A percentile compares a stretch with the other conserved stretches of the same genome.
These are phyloP conservation scores for Eupithecia subfuscata DNA, from an alignment of 2,888 invertebrate genomes.

Conservation along the genomic window DNA sequence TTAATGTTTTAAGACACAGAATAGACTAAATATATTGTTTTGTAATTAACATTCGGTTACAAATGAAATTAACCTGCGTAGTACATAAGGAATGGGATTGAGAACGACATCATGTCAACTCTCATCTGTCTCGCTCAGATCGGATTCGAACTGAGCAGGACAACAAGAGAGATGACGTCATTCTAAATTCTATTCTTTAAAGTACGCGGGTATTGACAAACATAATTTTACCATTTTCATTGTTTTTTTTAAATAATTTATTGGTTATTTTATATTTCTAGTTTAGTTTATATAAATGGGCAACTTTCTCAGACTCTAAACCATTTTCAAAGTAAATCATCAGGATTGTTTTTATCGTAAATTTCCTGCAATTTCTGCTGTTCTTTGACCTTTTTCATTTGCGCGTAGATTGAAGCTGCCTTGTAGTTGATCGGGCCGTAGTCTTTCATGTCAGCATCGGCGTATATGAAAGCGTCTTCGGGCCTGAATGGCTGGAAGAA, in stretches of 20 bases:
- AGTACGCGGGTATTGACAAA: no score
- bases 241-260: neutral
- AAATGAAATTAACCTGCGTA: neutral
- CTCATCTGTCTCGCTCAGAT: no score
- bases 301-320: neutral
- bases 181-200: no score
- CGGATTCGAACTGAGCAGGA: no score
- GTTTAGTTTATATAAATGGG: neutral
- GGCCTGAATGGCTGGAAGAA: conserved; percentile 89
- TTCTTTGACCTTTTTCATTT: conserved; percentile 87
- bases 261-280: neutral
- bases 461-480: conserved; percentile 92
- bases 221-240: no score
- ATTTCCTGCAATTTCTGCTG: conserved; percentile 79
- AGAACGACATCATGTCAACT: no score
- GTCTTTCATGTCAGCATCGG: conserved; percentile 94
- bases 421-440: conserved; percentile 97
- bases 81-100: no score
- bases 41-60: neutral
- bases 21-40: neutral
- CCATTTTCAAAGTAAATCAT: conserved; percentile 63
- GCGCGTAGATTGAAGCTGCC: conserved; percentile 92
- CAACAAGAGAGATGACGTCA: no score
- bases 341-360: conserved; percentile 69
- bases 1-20: neutral